phyloP scores from a whole-genome alignment of 2,888 invertebrate genomes.

The Rotaria sp. region DNA sequence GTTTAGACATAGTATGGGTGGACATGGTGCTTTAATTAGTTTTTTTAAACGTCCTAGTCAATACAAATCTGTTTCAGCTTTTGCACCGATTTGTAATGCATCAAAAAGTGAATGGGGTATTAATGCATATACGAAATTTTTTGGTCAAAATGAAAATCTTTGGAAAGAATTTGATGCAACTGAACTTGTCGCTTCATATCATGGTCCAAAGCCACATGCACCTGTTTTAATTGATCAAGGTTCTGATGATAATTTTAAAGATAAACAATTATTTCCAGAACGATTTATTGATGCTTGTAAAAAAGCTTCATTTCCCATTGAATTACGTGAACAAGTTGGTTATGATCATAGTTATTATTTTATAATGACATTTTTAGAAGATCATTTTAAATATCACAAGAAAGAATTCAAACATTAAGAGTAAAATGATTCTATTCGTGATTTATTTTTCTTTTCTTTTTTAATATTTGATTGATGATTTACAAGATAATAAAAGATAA shows the following conservation, averaged over 20 bases:
- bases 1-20: constrained; percentile 71
- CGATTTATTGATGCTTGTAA: constrained; percentile 70
- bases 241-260: constrained; percentile 70
- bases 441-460: neutral
- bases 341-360: constrained; percentile 94
- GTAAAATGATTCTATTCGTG: neutral
- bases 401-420: constrained; percentile 61
- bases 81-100: constrained; percentile 88
- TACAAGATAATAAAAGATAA: neutral
- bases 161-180: constrained; percentile 75
- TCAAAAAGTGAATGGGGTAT: constrained; percentile 74
- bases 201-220: constrained; percentile 70
- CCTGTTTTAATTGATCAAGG: constrained; percentile 82
- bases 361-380: constrained; percentile 79
- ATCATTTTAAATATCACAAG: constrained; percentile 82
- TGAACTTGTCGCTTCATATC: constrained; percentile 70
- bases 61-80: constrained; percentile 75
- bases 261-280: constrained; percentile 73
- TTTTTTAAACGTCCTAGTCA: constrained; percentile 80
- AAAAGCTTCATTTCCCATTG: constrained; percentile 62
- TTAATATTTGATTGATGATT: neutral
- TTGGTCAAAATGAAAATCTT: constrained; percentile 57
- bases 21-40: constrained; percentile 85
- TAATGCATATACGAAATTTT: constrained; percentile 69
- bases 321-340: constrained; percentile 58